phyloP scores from a whole-genome alignment of 2,113 vertebrate genomes.

The Oncorhynchus masou region DNA sequence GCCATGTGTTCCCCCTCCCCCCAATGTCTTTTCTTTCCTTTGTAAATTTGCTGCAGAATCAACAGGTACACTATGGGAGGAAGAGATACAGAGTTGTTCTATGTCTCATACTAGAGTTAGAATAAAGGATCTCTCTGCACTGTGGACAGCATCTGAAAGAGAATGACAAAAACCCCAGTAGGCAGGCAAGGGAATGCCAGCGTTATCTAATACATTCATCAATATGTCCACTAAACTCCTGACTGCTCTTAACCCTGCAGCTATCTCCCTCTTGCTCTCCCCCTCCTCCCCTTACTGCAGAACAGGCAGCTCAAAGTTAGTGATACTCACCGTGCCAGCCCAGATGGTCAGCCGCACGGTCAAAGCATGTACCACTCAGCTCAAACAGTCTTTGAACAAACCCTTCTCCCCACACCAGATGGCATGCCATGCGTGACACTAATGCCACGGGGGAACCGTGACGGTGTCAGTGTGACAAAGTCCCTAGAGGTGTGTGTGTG shows the following conservation, averaged over 20 bases:
- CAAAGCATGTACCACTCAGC: constrained; percentile 64
- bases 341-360: constrained; percentile 73
- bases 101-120: neutral
- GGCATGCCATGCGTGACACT: constrained; percentile 65
- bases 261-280: constrained; percentile 34
- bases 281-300: constrained; percentile 39
- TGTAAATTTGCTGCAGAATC: neutral
- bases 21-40: neutral
- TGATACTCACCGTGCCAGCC: constrained; percentile 63
- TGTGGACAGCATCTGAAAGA: neutral
- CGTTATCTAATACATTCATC: constrained; percentile 46
- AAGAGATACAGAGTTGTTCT: neutral
- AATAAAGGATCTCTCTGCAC: neutral
- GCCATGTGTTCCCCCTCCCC: too few species aligned
- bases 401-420: constrained; percentile 66
- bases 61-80: neutral
- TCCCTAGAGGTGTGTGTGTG: constrained; percentile 44
- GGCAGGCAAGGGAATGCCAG: neutral
- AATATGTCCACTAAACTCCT: constrained; percentile 45
- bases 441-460: constrained; percentile 61
- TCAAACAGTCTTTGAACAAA: constrained; percentile 68
- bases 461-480: constrained; percentile 49
- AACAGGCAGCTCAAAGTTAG: constrained; percentile 59
- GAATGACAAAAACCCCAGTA: neutral
- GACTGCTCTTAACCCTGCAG: constrained; percentile 61